Conservation (phyloP, 2,113 vertebrate species). For the Herpailurus yagouaroundi region DNA sequence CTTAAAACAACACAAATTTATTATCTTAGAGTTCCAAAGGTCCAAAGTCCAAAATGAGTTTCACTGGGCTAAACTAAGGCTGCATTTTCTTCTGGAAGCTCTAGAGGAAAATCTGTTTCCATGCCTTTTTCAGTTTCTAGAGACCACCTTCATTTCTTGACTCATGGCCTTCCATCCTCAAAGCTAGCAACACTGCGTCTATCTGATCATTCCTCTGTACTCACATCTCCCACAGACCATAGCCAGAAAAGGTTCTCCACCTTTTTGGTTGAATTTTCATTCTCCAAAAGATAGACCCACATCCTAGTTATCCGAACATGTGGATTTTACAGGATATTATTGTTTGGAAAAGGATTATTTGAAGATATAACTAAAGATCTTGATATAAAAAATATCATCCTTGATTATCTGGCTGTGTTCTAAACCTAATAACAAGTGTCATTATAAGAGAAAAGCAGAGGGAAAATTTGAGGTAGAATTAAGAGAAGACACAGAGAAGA, state of each 20-base stretch:
- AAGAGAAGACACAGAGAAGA: background rate
- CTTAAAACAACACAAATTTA: conserved; percentile 38
- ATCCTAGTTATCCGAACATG: background rate
- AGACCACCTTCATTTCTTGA: background rate
- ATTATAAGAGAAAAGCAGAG: conserved; percentile 1
- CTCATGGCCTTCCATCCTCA: background rate
- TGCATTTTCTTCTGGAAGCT: background rate
- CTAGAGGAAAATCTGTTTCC: background rate
- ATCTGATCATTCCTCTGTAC: background rate
- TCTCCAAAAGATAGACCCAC: background rate
- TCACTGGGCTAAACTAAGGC: conserved; percentile 7
- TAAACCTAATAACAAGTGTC: background rate
- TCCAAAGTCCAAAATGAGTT: background rate
- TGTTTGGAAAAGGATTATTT: background rate
- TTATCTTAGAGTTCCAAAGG: background rate
- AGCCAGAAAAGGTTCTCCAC: background rate
- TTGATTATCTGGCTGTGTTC: background rate
- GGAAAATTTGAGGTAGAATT: background rate
- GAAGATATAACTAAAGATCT: background rate
- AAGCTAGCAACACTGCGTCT: background rate
- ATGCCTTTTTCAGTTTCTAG: background rate
- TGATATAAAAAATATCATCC: background rate
- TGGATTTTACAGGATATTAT: background rate
- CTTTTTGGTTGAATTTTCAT: background rate
- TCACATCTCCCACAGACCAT: background rate